Evolutionary conservation across 1,140 invertebrate genomes (phyloP).

Genomic region (Papilio glaucus): DNA sequence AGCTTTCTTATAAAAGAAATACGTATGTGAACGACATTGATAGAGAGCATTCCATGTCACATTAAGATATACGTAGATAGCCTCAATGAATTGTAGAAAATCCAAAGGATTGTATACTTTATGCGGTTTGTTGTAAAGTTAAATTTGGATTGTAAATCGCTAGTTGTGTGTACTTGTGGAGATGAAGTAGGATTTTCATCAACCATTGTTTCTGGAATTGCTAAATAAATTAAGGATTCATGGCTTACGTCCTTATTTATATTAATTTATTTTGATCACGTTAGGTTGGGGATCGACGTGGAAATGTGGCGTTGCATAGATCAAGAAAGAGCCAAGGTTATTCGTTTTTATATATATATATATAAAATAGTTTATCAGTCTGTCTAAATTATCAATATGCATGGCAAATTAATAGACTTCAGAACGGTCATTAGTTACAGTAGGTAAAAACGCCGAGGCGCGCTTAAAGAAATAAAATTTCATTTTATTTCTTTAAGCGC

Average conservation of each 20-base stretch:
- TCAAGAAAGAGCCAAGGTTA: too few relatives aligned
- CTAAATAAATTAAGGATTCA: slow-evolving; percentile 29
- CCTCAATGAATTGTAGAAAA: not conserved
- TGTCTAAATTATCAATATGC: too few relatives aligned
- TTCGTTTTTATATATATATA: too few relatives aligned
- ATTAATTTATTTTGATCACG: slow-evolving; percentile 22
- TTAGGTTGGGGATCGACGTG: not conserved
- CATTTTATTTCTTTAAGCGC: too few relatives aligned
- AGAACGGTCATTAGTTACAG: too few relatives aligned
- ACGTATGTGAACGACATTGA: not conserved
- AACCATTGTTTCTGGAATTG: slow-evolving; percentile 31
- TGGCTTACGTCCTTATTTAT: slow-evolving; percentile 16
- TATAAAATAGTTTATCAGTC: too few relatives aligned
- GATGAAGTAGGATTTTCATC: slow-evolving; percentile 26
- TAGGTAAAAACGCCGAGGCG: too few relatives aligned
- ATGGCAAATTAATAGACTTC: too few relatives aligned
- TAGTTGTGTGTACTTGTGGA: not conserved
- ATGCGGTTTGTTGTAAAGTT: not conserved
- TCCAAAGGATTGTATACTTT: not conserved
- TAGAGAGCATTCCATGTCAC: slow-evolving; percentile 2
- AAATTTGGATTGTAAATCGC: not conserved
- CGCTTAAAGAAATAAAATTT: too few relatives aligned
- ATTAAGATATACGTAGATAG: not conserved
- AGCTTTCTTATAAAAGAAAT: not conserved
- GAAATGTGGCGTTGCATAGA: not conserved